Evolutionary conservation across 2,797 vertebrate species (phyloP).

Genomic region (Sphenopsis melanotis): DNA sequence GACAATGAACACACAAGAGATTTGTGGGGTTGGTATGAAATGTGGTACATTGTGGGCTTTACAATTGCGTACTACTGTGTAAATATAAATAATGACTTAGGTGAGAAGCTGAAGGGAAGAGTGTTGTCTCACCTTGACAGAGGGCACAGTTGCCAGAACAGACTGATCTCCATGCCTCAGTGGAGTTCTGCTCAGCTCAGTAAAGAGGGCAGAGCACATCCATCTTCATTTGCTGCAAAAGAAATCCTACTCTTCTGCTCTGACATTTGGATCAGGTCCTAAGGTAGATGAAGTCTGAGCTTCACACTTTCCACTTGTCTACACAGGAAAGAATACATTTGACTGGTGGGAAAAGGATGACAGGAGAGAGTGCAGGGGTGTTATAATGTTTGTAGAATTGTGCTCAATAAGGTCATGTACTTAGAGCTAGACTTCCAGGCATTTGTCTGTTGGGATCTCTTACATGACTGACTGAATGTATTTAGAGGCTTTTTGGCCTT

Average conservation of each 20-base stretch:
- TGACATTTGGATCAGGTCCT: conserved; percentile 14
- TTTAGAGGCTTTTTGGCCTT: conserved; percentile 3
- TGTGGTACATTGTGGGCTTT: background rate
- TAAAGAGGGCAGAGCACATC: background rate
- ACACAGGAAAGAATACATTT: background rate
- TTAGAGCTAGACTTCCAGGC: background rate
- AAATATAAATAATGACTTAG: background rate
- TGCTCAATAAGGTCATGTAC: background rate
- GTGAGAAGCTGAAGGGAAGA: background rate
- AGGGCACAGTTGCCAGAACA: background rate
- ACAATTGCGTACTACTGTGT: background rate
- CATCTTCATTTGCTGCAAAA: conserved; percentile 10
- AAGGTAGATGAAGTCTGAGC: conserved; percentile 4
- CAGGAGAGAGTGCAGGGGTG: background rate
- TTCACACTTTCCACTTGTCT: conserved; percentile 14
- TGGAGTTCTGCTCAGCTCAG: background rate
- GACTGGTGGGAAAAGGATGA: conserved; percentile 3
- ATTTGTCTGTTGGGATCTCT: background rate
- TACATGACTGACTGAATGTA: background rate
- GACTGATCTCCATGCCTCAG: conserved; percentile 10
- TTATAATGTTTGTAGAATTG: conserved; percentile 5
- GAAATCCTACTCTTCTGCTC: background rate
- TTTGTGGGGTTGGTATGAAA: background rate
- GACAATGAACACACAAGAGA: background rate
- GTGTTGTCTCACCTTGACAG: conserved; percentile 2